Evolutionary conservation across 1,140 invertebrate species (phyloP).

Genomic region (Agrypnia vestita): DNA sequence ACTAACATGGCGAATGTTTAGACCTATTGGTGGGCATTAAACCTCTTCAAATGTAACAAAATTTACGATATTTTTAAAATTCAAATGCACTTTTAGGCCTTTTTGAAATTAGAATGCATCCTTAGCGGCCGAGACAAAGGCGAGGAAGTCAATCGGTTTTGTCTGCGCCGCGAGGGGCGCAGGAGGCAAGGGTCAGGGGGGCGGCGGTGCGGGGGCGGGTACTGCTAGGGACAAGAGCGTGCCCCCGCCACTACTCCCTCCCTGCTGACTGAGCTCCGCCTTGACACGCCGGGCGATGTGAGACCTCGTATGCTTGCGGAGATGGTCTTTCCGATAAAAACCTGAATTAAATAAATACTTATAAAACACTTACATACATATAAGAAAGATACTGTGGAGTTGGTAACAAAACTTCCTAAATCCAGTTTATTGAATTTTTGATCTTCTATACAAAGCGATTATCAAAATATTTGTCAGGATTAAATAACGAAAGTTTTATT

Average conservation of each 20-base stretch:
- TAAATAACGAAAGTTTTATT: no score
- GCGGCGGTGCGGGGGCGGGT: conserved; percentile 62
- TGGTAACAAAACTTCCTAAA: no score
- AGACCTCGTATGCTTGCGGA: conserved; percentile 86
- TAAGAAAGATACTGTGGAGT: no score
- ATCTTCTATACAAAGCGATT: no score
- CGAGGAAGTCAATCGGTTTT: conserved; percentile 67
- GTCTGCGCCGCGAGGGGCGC: conserved; percentile 49
- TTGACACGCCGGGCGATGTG: conserved; percentile 88
- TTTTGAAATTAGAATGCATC: conserved; percentile 63
- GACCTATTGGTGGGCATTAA: not conserved
- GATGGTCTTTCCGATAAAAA: conserved; percentile 84
- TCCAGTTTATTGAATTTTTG: no score
- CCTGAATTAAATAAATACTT: conserved; percentile 63
- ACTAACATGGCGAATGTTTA: no score
- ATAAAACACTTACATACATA: not conserved
- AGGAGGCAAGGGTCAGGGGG: conserved; percentile 59
- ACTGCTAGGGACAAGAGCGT: conserved; percentile 51
- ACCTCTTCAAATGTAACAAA: conserved; percentile 1
- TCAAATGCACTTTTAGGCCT: not conserved
- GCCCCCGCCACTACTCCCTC: conserved; percentile 63
- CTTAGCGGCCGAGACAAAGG: conserved; percentile 68
- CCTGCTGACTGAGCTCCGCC: conserved; percentile 83
- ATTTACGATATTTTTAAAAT: not conserved
- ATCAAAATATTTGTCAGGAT: no score